Evolutionary conservation across 2,113 vertebrate genomes (phyloP).

Genomic region (Morphnarchus princeps): DNA sequence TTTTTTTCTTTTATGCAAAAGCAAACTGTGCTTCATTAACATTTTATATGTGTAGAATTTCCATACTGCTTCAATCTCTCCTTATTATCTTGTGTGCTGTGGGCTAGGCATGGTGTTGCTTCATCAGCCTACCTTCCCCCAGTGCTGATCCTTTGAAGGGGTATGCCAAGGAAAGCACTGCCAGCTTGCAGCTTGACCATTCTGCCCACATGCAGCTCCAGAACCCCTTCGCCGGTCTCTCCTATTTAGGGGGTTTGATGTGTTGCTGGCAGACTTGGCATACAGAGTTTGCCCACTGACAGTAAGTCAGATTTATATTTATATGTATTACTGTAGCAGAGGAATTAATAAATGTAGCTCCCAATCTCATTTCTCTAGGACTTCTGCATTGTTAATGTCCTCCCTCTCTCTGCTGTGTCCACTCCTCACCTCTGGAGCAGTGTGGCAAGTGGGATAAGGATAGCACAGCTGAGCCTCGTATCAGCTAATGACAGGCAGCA

Average conservation of each 20-base stretch:
- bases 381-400: neutral
- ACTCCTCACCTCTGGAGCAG: neutral
- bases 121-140: neutral
- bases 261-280: neutral
- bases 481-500: neutral
- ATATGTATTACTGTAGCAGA: neutral
- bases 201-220: neutral
- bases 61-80: neutral
- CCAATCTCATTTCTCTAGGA: neutral
- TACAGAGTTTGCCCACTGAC: neutral
- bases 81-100: neutral
- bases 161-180: neutral
- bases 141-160: neutral
- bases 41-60: neutral
- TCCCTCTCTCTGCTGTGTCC: neutral
- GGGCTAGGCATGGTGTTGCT: neutral
- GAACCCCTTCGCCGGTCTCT: neutral
- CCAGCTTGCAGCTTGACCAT: neutral
- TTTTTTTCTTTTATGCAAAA: neutral
- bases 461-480: rapidly evolving
- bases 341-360: neutral
- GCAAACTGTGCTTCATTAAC: neutral
- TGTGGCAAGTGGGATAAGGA: neutral
- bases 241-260: neutral
- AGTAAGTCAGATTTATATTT: neutral